Evolutionary conservation across 2,797 vertebrate species (phyloP).

Genomic region (Arnoldichthys spilopterus): DNA sequence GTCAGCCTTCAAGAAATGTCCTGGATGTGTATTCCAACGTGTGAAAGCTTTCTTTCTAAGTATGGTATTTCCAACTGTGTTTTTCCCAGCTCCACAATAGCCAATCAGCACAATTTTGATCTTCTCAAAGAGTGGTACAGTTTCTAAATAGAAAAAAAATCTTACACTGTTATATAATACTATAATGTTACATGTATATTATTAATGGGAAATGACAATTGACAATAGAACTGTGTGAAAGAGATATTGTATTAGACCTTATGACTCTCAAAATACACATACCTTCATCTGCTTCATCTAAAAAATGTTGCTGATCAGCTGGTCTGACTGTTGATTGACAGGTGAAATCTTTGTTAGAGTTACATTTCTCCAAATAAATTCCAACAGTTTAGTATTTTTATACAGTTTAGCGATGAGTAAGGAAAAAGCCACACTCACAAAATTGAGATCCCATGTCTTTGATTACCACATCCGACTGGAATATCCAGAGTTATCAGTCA

Average conservation of each 20-base stretch:
- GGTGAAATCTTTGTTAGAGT: not conserved
- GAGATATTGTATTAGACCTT: not conserved
- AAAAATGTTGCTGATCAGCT: not conserved
- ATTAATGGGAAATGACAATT: no score
- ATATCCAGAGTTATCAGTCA: no score
- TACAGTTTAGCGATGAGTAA: not conserved
- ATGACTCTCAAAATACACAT: not conserved
- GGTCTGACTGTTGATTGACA: not conserved
- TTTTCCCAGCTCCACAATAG: not conserved
- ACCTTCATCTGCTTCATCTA: not conserved
- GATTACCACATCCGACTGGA: not conserved
- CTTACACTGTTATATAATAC: no score
- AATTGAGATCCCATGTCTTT: not conserved
- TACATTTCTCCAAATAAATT: not conserved
- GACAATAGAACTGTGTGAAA: not conserved
- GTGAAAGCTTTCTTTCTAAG: constrained; percentile 1
- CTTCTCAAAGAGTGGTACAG: not conserved
- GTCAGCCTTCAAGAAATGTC: not conserved
- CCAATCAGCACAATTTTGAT: constrained; percentile 3
- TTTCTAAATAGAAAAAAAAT: not conserved
- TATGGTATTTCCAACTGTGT: not conserved
- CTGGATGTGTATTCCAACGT: not conserved
- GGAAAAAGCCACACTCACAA: not conserved
- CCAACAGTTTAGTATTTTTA: not conserved
- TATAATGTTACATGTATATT: no score